Base-by-base conservation (phyloP, 2,888 invertebrate species). In the Zygothrica quintamaculata region DNA sequence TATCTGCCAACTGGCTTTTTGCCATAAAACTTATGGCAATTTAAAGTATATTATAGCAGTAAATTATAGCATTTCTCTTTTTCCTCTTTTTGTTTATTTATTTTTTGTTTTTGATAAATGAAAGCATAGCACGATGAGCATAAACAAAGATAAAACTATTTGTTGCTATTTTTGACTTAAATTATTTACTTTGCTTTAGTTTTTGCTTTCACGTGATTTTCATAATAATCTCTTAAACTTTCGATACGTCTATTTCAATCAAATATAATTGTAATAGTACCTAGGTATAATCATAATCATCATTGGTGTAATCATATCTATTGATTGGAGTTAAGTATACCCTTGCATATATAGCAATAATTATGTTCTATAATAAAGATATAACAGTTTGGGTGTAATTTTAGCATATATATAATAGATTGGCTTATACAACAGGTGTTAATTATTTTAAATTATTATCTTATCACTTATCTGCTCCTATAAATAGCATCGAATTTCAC, bases 11-110 rank as follows among this genome's bases (percentile, higher is more conserved):
- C 22, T 46, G 15, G 15, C 25, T 66, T 22, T 22, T 5, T 36
- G 36, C 15, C 15, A n/a, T 36, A 13, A 36, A 36, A 1, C 36
- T 67, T 62, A 67, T 71, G 37, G 74, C 51, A 31, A 43, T 26
- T 37, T 26, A 15, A 15, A 43, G 37, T 57, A 46, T 39, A 53
- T 70, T 73, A 48, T 73, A 43, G 73, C 53, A 46, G 11, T 39
- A 65, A 34, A 48, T 43, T 11, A 64, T n/a, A 7, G 12, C 6
- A 9, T 16, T 60, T 31, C 12, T 52, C n/a, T n/a, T n/a, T n/a
- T n/a, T n/a, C n/a, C n/a, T n/a, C n/a, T n/a, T n/a, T n/a, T n/a
- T n/a, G n/a, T n/a, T n/a, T n/a, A n/a, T n/a, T n/a, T n/a, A n/a
- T n/a, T n/a, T n/a, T 36, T 39, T 12, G 8, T 34, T 42, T 25